Evolutionary conservation across 2,113 vertebrate species (phyloP), one percentile per base, ranked within the genome.

Genomic region (Trachemys scripta): DNA sequence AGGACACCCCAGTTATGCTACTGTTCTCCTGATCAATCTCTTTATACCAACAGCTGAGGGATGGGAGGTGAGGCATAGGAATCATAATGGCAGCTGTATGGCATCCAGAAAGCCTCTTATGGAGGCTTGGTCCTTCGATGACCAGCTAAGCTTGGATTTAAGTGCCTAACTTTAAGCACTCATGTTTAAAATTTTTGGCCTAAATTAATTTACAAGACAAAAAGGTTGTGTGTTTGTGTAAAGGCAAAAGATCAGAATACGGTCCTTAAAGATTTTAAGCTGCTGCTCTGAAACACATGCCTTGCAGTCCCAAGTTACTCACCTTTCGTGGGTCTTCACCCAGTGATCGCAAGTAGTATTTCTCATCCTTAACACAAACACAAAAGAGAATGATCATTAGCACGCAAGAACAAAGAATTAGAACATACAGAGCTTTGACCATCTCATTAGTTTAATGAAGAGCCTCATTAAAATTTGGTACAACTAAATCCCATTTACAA

Each of bases 321-420:
- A 99, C 99, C 99, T 99, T 99, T 75, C 99, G 98, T 25, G 98
- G 98, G 45, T 99, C 99, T 89, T 99, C 99, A 96, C 99, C 99
- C 83, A 99, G 98, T 0, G 99, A 99, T 11, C 99, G 98, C n/a
- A 99, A 98, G 76, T 99, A 99, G 94, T 99, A 99, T 82, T 99
- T 99, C 97, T 99, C 99, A 96, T 99, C 98, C 99, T 99, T 95
- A 96, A 97, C 5, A 90, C 25, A 97, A 19, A 78, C 81, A 2
- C 94, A 92, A 84, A 92, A 62, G 62, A 90, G 35, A 97, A 85
- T 84, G 35, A 84, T 85, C 7, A 86, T 3, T n/a, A 88, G 47
- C 1, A 88, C 20, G 90, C 91, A 86, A 42, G 51, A 92, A 87
- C 81, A 92, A 24, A 94, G 95, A 89, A 62, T 38, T 6, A 85